These are phyloP conservation scores for Cotesia glomerata DNA, from an alignment of 1,140 invertebrate genomes.

Conservation along the genomic window DNA sequence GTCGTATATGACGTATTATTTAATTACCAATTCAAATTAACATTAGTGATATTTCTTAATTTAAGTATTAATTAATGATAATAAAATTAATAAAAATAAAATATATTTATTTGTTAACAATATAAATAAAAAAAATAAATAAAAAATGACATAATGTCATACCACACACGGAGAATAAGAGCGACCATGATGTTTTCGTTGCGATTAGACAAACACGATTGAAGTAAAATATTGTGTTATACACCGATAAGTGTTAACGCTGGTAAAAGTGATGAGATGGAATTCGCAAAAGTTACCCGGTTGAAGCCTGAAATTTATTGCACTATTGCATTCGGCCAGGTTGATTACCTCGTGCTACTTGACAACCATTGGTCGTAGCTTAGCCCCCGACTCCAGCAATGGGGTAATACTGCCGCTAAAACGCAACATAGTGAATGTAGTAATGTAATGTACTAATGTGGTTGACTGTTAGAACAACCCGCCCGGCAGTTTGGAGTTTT, in stretches of 20 bases:
- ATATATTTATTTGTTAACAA: not conserved
- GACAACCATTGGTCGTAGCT: conserved; percentile 53
- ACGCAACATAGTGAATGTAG: conserved; percentile 9
- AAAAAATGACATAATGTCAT: conserved; percentile 31
- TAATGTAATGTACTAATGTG: not conserved
- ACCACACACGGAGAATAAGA: conserved; percentile 50
- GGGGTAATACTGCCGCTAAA: conserved; percentile 6
- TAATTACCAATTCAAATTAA: not conserved
- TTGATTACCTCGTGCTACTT: conserved; percentile 63
- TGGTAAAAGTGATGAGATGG: conserved; percentile 39
- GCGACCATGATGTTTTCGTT: conserved; percentile 50
- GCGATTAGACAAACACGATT: conserved; percentile 48
- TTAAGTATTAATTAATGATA: not conserved
- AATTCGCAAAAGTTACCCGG: conserved; percentile 43
- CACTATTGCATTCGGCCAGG: conserved; percentile 53
- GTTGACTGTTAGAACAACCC: not conserved
- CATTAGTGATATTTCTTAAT: not conserved
- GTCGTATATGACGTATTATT: not conserved
- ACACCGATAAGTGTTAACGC: not conserved
- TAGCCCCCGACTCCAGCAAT: conserved; percentile 13
- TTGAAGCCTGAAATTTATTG: conserved; percentile 37
- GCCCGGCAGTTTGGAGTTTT: not conserved
- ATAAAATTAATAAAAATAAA: not conserved
- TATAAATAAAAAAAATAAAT: conserved; percentile 12
- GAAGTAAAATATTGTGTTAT: conserved; percentile 17